Evolutionary conservation across 2,797 vertebrate species (phyloP), one percentile per base, ranked within the genome.

Genomic region (Argyrosomus regius): DNA sequence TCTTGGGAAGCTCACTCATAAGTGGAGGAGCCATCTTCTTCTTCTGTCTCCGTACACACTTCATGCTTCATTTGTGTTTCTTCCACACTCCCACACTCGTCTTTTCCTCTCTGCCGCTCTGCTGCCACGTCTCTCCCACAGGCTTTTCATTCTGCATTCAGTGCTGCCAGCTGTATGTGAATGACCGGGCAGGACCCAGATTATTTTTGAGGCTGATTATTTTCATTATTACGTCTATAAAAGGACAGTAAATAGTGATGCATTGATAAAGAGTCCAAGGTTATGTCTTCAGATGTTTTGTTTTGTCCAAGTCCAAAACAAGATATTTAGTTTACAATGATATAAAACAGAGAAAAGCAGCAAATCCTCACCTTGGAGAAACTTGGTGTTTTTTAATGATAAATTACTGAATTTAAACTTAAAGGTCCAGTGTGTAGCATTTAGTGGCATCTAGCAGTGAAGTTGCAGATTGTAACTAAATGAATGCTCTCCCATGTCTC

Each of bases 11-110:
- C 48, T 67, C n/a, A 39, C 41, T 78, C 58, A 16, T 56, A 65
- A 81, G 64, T 43, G 31, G 53, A 68, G 72, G 43, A 80, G 75
- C 70, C 77, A n/a, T 86, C 75, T 66, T 67, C 50, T 69, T 72
- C 82, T 66, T 22, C 58, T 61, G 67, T 50, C 49, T 82, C 80
- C 71, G 77, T 46, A 4, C 72, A 80, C 80, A 79, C 68, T 88
- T 91, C 84, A 84, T 68, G 87, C 83, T 86, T 82, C 82, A 75
- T 86, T 86, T 83, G 83, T 62, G 69, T 84, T 68, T 81, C 69
- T 75, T 75, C 52, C 73, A 31, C 77, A 68, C 81, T 84, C 83
- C 81, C 81, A 81, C 85, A 58, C 81, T 76, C 58, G 35, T 78
- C 60, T 75, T 65, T 70, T 80, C 69, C 50, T 41, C 73, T 72